phyloP scores from a whole-genome alignment of 2,113 vertebrate genomes.

The Chascanopsetta lugubris region DNA sequence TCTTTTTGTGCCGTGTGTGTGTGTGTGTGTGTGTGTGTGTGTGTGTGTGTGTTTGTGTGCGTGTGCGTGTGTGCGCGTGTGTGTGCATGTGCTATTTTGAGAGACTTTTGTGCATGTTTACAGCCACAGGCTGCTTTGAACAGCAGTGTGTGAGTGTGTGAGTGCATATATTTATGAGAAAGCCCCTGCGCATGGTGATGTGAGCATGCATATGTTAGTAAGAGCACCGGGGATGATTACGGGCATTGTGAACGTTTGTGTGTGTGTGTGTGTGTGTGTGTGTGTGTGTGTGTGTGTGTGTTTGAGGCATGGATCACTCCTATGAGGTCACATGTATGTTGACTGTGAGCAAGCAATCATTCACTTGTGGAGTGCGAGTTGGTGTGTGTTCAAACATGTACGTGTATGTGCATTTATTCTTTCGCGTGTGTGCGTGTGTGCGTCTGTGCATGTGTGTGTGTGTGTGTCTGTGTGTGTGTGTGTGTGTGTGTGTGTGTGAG shows the following conservation, averaged over 20 bases:
- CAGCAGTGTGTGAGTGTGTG: conserved; percentile 51
- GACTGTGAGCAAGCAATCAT: conserved; percentile 46
- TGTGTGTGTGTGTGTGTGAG: background rate
- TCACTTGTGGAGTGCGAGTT: conserved; percentile 6
- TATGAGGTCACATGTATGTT: conserved; percentile 56
- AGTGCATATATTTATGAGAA: conserved; percentile 64
- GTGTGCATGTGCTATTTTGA: conserved; percentile 40
- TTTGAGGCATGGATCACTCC: conserved; percentile 13
- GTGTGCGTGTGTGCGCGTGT: too few relatives aligned
- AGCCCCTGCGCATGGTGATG: conserved; percentile 52
- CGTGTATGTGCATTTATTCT: background rate
- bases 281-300: conserved; percentile 22
- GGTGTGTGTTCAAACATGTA: conserved; percentile 10
- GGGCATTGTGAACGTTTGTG: background rate
- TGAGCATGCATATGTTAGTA: conserved; percentile 71
- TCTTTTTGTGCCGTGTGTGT: conserved; percentile 20
- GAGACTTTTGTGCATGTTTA: conserved; percentile 49
- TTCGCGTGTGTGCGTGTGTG: background rate
- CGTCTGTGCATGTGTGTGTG: background rate
- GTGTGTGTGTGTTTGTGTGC: too few relatives aligned
- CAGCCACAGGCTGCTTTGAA: conserved; percentile 30
- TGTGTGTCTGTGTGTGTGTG: background rate
- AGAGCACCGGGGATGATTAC: conserved; percentile 38
- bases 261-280: conserved; percentile 8
- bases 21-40: conserved; percentile 10